Evolutionary conservation across 2,797 vertebrate genomes (phyloP), one percentile per base, ranked within the genome.

Genomic region (Psittacula echo): DNA sequence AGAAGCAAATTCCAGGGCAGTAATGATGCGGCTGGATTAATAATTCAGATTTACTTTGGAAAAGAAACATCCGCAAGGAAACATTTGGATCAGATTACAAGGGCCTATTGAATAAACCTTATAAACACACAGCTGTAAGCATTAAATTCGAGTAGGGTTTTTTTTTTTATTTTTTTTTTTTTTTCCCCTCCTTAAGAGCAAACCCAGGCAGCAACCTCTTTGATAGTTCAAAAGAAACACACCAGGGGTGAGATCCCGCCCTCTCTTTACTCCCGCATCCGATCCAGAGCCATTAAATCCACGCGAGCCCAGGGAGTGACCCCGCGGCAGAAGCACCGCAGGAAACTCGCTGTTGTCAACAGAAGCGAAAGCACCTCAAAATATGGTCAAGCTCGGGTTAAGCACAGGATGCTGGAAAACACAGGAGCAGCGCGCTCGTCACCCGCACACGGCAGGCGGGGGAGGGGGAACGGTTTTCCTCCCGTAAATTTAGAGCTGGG

Each of bases 31-130:
- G 97, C 96, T 96, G 97, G 98, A 98, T 98, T 98, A 98, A 98
- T 98, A 98, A 98, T 97, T 98, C 97, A 98, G 97, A 98, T 98
- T 98, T 98, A 98, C 97, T 98, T 98, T 98, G 98, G 98, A 98
- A 98, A 98, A 98, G 98, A 97, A 98, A 98, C 97, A 98, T 98
- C 98, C 97, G 97, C 97, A 97, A 97, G 97, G 98, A 98, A 98
- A 98, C 98, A 97, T 98, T 98, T 98, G 97, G 98, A 97, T 98
- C 97, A 65, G 96, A 97, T 98, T 98, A 98, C 97, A 98, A 97
- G 97, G 97, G 97, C 97, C 91, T 93, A 97, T 97, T 98, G 97
- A 98, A 97, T 96, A 97, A 97, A 97, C 95, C 97, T 96, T 97
- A 97, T 97, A 97, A 98, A 98, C 97, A 97, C 96, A 96, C 97